These are phyloP conservation scores for Alouatta palliata DNA, from an alignment of 2,113 vertebrate species.

Conservation along the genomic window DNA sequence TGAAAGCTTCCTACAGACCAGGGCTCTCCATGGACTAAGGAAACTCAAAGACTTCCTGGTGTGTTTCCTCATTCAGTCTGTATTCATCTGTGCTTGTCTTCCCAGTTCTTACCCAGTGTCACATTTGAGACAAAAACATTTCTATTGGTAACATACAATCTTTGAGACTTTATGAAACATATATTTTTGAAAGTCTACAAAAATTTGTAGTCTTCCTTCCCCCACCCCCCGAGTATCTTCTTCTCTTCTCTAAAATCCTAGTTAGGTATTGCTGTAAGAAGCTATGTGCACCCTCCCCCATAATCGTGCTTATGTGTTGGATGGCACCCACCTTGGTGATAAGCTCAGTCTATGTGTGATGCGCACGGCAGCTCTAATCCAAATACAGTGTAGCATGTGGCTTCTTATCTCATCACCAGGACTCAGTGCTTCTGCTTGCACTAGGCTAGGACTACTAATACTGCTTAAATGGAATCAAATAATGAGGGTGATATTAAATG, in stretches of 20 bases:
- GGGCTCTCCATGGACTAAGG: fast-evolving
- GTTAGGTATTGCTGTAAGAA: neutral
- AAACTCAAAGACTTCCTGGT: too few relatives aligned
- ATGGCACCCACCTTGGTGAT: neutral
- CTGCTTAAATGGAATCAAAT: neutral
- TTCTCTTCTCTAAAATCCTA: neutral
- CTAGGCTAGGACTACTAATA: neutral
- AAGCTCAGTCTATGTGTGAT: fast-evolving
- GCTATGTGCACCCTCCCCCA: too few relatives aligned
- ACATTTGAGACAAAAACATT: neutral
- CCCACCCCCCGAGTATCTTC: too few relatives aligned
- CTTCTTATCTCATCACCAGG: fast-evolving
- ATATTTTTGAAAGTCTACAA: neutral
- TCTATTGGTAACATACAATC: too few relatives aligned
- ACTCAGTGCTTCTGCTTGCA: neutral
- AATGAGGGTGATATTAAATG: neutral
- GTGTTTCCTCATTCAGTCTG: neutral
- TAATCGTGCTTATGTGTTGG: neutral
- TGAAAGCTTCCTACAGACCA: neutral
- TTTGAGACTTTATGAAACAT: neutral
- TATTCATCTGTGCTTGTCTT: neutral
- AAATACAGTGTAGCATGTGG: fast-evolving
- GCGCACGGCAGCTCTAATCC: neutral
- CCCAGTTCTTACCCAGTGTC: neutral
- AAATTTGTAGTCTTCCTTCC: neutral